Percentiles rank a stretch among this genome's conserved stretches.
Conservation (phyloP, 2,888 invertebrate genomes). For the Scelioninae gen. 2 region DNA sequence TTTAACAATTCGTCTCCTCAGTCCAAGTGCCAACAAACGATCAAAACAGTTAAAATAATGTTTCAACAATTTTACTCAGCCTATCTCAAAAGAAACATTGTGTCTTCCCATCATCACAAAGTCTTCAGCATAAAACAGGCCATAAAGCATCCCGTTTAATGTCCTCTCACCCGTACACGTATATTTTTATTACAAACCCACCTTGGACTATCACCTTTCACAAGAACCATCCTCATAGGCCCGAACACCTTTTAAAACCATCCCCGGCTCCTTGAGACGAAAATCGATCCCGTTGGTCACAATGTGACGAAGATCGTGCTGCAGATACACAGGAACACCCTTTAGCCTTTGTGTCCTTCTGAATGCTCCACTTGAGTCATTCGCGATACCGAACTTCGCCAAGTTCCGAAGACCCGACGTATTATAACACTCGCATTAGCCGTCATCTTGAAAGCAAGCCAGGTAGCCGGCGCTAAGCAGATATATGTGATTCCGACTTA, state of each 20-base stretch:
- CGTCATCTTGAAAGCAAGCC: conserved; percentile 61
- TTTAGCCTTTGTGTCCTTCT: conserved; percentile 45
- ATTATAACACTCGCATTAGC: conserved; percentile 68
- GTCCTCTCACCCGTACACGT: background rate
- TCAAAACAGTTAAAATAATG: too few species aligned
- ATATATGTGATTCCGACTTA: conserved; percentile 73
- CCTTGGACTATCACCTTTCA: conserved; percentile 36
- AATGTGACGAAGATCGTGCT: conserved; percentile 60
- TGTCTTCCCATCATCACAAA: too few species aligned
- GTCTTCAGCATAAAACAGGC: too few species aligned
- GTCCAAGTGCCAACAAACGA: too few species aligned
- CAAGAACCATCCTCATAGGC: conserved; percentile 2
- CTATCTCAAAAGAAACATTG: too few species aligned
- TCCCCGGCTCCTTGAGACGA: conserved; percentile 26
- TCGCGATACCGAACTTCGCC: conserved; percentile 52
- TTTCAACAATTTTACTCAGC: too few species aligned
- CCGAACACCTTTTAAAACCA: conserved; percentile 35
- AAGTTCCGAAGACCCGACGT: conserved; percentile 62
- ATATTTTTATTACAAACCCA: conserved; percentile 32
- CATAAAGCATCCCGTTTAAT: conserved; percentile 1
- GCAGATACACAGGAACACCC: conserved; percentile 56
- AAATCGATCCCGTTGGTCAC: conserved; percentile 52
- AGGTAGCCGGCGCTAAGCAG: conserved; percentile 61
- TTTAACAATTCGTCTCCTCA: too few species aligned
- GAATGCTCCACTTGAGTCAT: conserved; percentile 58